Base-by-base conservation (phyloP, 2,888 invertebrate genomes). In the Andrena chrysosceles region DNA sequence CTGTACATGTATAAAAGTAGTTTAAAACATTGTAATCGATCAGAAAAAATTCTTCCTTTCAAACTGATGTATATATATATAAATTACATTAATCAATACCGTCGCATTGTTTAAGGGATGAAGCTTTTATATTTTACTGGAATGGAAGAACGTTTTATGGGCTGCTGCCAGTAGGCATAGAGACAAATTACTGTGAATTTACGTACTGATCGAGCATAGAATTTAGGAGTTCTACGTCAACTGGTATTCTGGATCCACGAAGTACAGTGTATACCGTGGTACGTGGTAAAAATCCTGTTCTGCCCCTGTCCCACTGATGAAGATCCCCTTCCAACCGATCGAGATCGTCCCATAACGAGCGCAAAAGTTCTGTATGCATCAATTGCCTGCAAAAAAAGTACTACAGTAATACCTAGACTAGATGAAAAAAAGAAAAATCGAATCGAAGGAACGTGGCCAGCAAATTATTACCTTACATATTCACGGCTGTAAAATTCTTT, bases 261-360 rank as follows among this genome's bases (percentile, higher is more conserved):
- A 97, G 92, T 29, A 96, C 94, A 26, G 96, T 96, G 48, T 96
- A 95, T 35, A 97, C 91, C 26, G 96, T 95, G 0, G 95, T 93
- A 77, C 95, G 94, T 0, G 95, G 89, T 48, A 98, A 92, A 82
- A 94, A 95, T 16, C 97, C 96, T 6, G 94, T 94, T 77, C 95
- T 95, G 0, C 93, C 89, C 7, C 95, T 94, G 92, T 96, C 96
- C 76, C 95, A 94, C 83, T 95, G 95, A 64, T 94, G 91, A 66
- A 96, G 94, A 89, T 96, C 95, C 89, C 96, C 96, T 74, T 94
- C 94, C 0, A 96, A 89, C 26, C 96, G 94, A 29, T 95, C 95
- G 68, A 96, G 94, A 79, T 96, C 96, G 89, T 97, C 96, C 97
- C 97, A 97, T 2, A 97, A 92, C 3, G 95, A 95, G 33, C 97